These are phyloP conservation scores for Prenolepis imparis DNA, from an alignment of 2,888 invertebrate genomes.

Conservation along the genomic window DNA sequence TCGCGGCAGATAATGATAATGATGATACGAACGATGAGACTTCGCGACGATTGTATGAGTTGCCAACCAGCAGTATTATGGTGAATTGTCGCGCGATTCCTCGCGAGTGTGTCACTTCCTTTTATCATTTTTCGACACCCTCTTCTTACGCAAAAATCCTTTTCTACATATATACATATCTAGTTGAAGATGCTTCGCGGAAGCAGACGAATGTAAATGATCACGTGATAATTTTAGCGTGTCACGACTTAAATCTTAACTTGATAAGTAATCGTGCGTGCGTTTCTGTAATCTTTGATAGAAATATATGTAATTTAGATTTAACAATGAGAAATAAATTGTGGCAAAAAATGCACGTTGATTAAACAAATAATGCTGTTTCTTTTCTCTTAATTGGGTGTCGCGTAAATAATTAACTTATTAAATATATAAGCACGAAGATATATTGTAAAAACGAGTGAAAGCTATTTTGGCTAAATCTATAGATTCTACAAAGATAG, in stretches of 20 bases:
- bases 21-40: conserved; percentile 6
- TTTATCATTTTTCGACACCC: neutral
- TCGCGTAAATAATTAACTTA: neutral
- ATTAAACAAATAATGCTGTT: neutral
- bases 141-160: neutral
- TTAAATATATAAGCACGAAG: neutral
- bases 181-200: neutral
- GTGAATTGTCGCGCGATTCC: neutral
- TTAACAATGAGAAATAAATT: neutral
- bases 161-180: neutral
- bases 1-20: conserved; percentile 8
- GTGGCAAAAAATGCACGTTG: neutral
- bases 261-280: neutral
- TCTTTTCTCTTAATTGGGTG: neutral
- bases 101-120: neutral
- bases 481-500: neutral
- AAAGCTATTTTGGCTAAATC: neutral
- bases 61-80: neutral
- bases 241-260: neutral
- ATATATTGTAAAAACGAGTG: neutral
- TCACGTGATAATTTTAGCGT: neutral
- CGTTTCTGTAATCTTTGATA: conserved; percentile 10
- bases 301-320: conserved; percentile 1
- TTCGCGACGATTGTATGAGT: conserved; percentile 4
- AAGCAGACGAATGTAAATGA: neutral